Conservation (phyloP, 2,888 invertebrate genomes). For the Ischnus inquisitorius region DNA sequence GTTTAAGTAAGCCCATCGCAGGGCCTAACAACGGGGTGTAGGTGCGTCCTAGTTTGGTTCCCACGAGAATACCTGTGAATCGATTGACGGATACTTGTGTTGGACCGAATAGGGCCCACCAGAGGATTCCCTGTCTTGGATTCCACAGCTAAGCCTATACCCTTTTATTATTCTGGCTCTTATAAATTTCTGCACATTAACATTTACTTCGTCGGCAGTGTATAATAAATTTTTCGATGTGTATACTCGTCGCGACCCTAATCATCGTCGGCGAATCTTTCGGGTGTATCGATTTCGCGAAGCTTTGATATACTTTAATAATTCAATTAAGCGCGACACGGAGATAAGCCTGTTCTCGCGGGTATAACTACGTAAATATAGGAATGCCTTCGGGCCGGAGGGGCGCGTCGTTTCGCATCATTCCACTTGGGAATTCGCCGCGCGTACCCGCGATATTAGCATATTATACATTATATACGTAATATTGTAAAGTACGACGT, state of each 20-base stretch:
- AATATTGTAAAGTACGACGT: constrained; percentile 1
- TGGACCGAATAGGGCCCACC: too few relatives aligned
- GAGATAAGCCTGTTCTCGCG: constrained; percentile 9
- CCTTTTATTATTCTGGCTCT: too few relatives aligned
- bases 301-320: constrained; percentile 13
- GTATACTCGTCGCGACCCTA: background rate
- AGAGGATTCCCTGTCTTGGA: too few relatives aligned
- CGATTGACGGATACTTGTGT: too few relatives aligned
- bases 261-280: background rate
- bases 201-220: background rate
- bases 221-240: background rate
- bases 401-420: background rate
- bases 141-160: too few relatives aligned
- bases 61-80: too few relatives aligned
- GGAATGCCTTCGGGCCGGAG: background rate
- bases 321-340: constrained; percentile 2
- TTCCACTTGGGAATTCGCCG: constrained; percentile 1
- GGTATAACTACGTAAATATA: constrained; percentile 1
- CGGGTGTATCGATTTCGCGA: background rate
- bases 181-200: too few relatives aligned
- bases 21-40: too few relatives aligned
- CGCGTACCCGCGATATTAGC: constrained; percentile 2
- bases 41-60: too few relatives aligned
- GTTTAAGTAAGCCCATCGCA: too few relatives aligned
- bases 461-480: constrained; percentile 5